A percentile compares a stretch with the other conserved stretches of the same genome.
phyloP scores from a whole-genome alignment of 2,113 vertebrate genomes.

The Anthoscopus minutus region DNA sequence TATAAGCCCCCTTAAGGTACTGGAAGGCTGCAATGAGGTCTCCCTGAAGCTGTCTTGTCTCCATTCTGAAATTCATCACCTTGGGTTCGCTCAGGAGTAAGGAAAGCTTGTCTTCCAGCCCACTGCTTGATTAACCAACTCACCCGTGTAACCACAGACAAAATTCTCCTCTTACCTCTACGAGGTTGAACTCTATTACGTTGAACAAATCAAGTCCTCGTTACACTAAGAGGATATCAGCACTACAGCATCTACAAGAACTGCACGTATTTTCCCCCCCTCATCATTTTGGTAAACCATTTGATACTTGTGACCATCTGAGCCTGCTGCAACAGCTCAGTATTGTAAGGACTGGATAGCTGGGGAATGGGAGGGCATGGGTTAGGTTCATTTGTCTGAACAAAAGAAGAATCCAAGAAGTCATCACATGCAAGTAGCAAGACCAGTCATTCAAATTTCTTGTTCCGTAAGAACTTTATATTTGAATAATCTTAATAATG shows the following conservation, averaged over 20 bases:
- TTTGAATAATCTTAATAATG: neutral
- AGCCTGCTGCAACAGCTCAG: neutral
- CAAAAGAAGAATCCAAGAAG: neutral
- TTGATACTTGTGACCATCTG: neutral
- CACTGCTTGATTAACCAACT: neutral
- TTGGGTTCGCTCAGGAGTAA: neutral
- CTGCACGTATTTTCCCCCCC: accelerated
- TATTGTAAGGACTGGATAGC: neutral
- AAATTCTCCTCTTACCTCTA: neutral
- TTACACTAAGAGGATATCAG: neutral
- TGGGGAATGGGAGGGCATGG: neutral
- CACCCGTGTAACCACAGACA: neutral
- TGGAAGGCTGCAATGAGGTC: neutral
- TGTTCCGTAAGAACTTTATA: neutral
- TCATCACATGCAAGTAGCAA: neutral
- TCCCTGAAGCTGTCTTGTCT: neutral
- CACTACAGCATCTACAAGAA: neutral
- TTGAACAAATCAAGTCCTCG: neutral
- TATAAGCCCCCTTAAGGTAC: neutral
- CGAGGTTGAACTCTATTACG: neutral
- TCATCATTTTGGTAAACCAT: neutral
- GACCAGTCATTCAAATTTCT: neutral
- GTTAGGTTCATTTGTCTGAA: neutral
- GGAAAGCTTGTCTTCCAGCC: neutral
- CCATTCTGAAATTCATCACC: neutral